These are phyloP conservation scores for Bovichtus diacanthus DNA, from an alignment of 2,797 vertebrate genomes.

Conservation along the genomic window DNA sequence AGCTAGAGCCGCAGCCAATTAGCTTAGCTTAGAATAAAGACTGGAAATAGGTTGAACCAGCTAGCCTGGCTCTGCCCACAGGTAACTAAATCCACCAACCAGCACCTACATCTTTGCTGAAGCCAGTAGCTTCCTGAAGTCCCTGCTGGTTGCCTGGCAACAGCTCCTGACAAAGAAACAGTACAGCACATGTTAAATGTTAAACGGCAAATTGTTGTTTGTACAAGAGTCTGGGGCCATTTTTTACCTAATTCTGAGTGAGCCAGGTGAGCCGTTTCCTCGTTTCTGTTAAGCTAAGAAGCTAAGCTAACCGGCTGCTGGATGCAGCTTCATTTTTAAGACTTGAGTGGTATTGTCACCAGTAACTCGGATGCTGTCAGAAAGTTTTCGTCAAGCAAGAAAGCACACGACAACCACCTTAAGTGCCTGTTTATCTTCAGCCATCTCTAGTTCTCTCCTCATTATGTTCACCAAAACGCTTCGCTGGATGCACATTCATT, in stretches of 20 bases:
- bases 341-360: background rate
- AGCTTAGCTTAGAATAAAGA: background rate
- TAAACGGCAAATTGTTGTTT: background rate
- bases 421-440: constrained; percentile 13
- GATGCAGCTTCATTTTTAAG: background rate
- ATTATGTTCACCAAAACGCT: constrained; percentile 47
- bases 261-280: background rate
- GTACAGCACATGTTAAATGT: background rate
- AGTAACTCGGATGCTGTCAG: background rate
- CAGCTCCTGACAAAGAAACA: background rate
- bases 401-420: constrained; percentile 1
- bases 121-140: background rate
- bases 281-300: background rate
- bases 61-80: background rate
- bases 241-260: background rate
- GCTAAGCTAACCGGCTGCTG: background rate
- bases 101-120: background rate
- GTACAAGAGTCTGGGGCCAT: background rate
- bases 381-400: constrained; percentile 21
- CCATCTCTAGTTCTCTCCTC: constrained; percentile 44
- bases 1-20: background rate
- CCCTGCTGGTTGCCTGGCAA: background rate
- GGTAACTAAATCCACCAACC: background rate
- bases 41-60: background rate
- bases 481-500: constrained; percentile 54